A percentile compares a stretch with the other conserved stretches of the same genome.
Conservation (phyloP, 2,888 invertebrate species). For the Slavum lentiscoides region DNA sequence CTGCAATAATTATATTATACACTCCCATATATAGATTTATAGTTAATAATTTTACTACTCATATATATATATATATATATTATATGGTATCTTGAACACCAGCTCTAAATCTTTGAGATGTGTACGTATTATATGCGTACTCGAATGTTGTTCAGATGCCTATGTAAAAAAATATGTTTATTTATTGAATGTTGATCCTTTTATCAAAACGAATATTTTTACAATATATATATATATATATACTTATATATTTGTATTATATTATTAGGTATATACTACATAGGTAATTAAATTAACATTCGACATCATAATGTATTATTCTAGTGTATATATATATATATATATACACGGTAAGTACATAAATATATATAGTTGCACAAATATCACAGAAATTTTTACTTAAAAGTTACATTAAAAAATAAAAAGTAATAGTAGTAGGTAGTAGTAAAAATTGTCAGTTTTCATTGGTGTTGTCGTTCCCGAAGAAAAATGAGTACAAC, state of each 20-base stretch:
- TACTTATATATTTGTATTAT: background rate
- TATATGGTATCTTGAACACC: too few relatives aligned
- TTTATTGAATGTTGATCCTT: background rate
- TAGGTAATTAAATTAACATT: constrained; percentile 1
- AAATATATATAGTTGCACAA: constrained; percentile 8
- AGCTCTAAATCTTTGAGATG: too few relatives aligned
- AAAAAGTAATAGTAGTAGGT: background rate
- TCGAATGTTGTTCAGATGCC: too few relatives aligned
- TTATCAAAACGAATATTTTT: constrained; percentile 10
- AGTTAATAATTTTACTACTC: too few relatives aligned
- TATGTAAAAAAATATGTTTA: too few relatives aligned
- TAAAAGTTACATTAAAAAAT: constrained; percentile 11
- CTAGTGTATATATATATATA: constrained; percentile 28
- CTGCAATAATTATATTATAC: too few relatives aligned
- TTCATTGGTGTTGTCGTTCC: constrained; percentile 30
- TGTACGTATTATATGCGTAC: too few relatives aligned
- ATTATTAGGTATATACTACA: background rate
- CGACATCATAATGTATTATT: background rate
- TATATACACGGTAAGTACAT: background rate
- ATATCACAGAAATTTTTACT: constrained; percentile 49
- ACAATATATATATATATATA: too few relatives aligned
- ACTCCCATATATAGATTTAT: too few relatives aligned
- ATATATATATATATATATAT: too few relatives aligned
- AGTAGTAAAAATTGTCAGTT: constrained; percentile 10
- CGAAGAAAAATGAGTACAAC: constrained; percentile 26